phyloP scores from a whole-genome alignment of 2,113 vertebrate genomes.

The Caranx melampygus region DNA sequence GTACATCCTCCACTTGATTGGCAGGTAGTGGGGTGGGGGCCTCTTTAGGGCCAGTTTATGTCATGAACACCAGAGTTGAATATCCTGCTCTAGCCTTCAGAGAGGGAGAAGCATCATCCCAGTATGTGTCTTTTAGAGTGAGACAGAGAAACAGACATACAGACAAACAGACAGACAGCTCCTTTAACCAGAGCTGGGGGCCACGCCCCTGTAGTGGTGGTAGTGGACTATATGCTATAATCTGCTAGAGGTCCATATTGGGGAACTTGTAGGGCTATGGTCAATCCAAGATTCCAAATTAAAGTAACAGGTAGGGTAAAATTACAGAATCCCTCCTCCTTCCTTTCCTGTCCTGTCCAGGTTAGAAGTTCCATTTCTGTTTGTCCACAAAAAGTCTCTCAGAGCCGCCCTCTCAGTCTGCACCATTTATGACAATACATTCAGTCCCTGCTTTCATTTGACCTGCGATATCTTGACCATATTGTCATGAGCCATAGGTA shows the following conservation, averaged over 20 bases:
- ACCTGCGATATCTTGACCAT: slow-evolving; percentile 35
- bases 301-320: slow-evolving; percentile 64
- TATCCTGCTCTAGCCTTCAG: slow-evolving; percentile 54
- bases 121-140: slow-evolving; percentile 62
- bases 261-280: slow-evolving; percentile 62
- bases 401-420: slow-evolving; percentile 38
- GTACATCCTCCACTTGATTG: slow-evolving; percentile 76
- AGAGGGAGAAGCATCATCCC: slow-evolving; percentile 57
- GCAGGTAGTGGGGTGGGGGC: slow-evolving; percentile 61
- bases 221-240: slow-evolving; percentile 69
- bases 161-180: slow-evolving; percentile 68
- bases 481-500: slow-evolving; percentile 51
- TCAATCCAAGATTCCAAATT: slow-evolving; percentile 66
- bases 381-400: slow-evolving; percentile 55
- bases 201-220: slow-evolving; percentile 37
- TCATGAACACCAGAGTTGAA: slow-evolving; percentile 47
- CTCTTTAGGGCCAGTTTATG: slow-evolving; percentile 59
- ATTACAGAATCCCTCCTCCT: slow-evolving; percentile 67
- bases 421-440: slow-evolving; percentile 69
- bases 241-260: slow-evolving; percentile 77
- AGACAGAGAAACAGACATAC: slow-evolving; percentile 65
- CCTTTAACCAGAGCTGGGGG: slow-evolving; percentile 52
- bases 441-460: slow-evolving; percentile 55
- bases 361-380: slow-evolving; percentile 41
- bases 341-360: slow-evolving; percentile 39